Percentiles rank a stretch among this genome's conserved stretches.
Evolutionary conservation across 2,113 vertebrate genomes (phyloP).

Genomic region (Cygnus buccinator): DNA sequence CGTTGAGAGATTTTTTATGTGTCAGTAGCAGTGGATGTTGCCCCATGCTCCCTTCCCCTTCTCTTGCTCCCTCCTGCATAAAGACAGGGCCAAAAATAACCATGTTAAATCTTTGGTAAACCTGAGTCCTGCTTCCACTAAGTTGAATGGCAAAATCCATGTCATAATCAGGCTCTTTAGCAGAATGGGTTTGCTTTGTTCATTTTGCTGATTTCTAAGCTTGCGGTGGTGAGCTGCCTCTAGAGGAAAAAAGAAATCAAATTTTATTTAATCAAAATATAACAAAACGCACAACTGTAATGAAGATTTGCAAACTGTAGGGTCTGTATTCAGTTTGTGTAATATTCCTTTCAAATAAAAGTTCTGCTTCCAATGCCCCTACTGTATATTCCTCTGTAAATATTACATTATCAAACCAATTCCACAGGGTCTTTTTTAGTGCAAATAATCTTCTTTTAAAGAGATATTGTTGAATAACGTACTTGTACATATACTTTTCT

Average conservation of each 20-base stretch:
- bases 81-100: background rate
- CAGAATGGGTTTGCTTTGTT: background rate
- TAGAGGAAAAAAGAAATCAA: slow-evolving; percentile 24
- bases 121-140: background rate
- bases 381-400: slow-evolving; percentile 74
- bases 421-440: slow-evolving; percentile 50
- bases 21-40: background rate
- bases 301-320: slow-evolving; percentile 64
- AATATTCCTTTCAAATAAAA: slow-evolving; percentile 77
- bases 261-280: slow-evolving; percentile 36
- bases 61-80: background rate
- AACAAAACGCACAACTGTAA: slow-evolving; percentile 57
- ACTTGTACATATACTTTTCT: slow-evolving; percentile 71
- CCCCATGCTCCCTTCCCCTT: background rate
- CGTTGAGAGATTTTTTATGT: background rate
- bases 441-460: slow-evolving; percentile 37
- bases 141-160: background rate
- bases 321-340: slow-evolving; percentile 68
- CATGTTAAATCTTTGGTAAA: background rate
- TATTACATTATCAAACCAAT: slow-evolving; percentile 55
- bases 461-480: slow-evolving; percentile 37
- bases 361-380: slow-evolving; percentile 55
- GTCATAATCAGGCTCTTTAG: background rate
- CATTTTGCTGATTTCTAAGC: background rate
- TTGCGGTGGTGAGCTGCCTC: slow-evolving; percentile 30